Percentiles rank a stretch among this genome's conserved stretches.
These are phyloP conservation scores for Hippocampus kuda DNA, from an alignment of 2,797 vertebrate genomes.

Conservation along the genomic window DNA sequence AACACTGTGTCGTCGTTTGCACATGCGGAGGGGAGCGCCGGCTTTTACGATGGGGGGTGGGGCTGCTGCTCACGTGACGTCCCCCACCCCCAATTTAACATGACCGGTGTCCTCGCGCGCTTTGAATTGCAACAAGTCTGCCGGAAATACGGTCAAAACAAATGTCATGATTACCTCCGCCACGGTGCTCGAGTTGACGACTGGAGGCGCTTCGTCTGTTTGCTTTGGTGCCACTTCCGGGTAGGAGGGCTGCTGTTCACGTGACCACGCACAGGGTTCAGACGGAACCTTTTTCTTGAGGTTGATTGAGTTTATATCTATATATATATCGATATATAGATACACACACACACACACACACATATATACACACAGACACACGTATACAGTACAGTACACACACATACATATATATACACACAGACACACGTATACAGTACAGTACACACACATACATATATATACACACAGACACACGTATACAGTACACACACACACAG, in stretches of 20 bases:
- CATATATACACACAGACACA: too few species aligned
- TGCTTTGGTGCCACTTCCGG: slow-evolving; percentile 5
- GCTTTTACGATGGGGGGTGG: slow-evolving; percentile 44
- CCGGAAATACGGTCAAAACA: neutral
- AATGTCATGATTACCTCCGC: neutral
- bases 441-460: too few species aligned
- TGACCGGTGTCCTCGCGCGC: neutral
- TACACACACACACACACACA: too few species aligned
- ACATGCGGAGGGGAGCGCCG: slow-evolving; percentile 22
- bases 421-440: too few species aligned
- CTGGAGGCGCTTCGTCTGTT: neutral
- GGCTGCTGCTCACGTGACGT: neutral
- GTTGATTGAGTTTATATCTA: too few species aligned
- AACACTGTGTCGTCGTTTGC: neutral
- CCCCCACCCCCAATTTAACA: neutral
- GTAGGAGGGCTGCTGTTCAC: neutral
- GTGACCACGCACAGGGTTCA: neutral
- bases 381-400: too few species aligned
- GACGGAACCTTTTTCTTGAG: neutral
- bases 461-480: too few species aligned
- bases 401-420: too few species aligned
- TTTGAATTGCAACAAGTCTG: neutral
- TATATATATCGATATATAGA: too few species aligned
- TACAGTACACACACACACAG: too few species aligned
- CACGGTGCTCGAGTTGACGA: neutral